Evolutionary conservation across 2,888 invertebrate species (phyloP).

Genomic region (Timandra comae): DNA sequence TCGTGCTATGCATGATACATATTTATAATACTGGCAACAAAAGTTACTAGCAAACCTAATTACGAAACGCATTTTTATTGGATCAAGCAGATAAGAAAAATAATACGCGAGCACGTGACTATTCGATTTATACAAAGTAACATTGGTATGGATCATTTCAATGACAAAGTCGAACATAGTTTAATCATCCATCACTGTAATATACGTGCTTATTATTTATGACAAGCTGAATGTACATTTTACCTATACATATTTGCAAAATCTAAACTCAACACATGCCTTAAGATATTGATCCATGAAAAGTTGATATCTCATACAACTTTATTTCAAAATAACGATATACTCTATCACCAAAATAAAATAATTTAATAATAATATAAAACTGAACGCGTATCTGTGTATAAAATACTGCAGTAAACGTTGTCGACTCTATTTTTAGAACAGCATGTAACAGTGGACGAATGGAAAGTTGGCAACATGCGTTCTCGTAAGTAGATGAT

Average conservation of each 20-base stretch:
- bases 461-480: slow-evolving; percentile 69
- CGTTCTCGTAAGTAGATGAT: slow-evolving; percentile 24
- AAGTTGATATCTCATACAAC: too few relatives aligned
- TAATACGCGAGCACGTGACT: slow-evolving; percentile 46
- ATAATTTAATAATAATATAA: too few relatives aligned
- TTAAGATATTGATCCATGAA: too few relatives aligned
- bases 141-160: background rate
- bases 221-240: too few relatives aligned
- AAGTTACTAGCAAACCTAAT: slow-evolving; percentile 35
- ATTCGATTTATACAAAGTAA: slow-evolving; percentile 22
- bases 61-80: slow-evolving; percentile 44
- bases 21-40: slow-evolving; percentile 32
- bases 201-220: too few relatives aligned
- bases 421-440: slow-evolving; percentile 64
- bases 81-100: slow-evolving; percentile 51
- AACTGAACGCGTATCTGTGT: background rate
- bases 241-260: too few relatives aligned
- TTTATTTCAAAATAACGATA: too few relatives aligned
- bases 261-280: too few relatives aligned
- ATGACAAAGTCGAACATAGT: too few relatives aligned
- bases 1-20: slow-evolving; percentile 30
- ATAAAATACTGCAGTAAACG: slow-evolving; percentile 38
- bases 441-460: slow-evolving; percentile 44
- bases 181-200: too few relatives aligned
- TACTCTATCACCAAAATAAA: too few relatives aligned